Percentiles rank a stretch among this genome's conserved stretches.
Conservation (phyloP, 2,797 vertebrate species). For the Hozukius guyotensis region DNA sequence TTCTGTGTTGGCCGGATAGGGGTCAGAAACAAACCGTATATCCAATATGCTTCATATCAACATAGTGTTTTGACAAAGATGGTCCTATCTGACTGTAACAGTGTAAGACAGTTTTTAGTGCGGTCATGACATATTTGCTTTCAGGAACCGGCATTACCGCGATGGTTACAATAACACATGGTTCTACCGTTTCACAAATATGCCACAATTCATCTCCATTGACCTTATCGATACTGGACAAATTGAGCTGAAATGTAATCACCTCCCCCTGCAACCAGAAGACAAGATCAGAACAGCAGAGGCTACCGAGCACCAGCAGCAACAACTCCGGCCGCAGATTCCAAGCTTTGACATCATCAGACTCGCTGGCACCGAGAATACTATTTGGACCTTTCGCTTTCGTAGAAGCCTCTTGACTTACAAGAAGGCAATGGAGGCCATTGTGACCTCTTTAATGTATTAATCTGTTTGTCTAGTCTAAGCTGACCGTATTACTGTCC, state of each 20-base stretch:
- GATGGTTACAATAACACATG: conserved; percentile 28
- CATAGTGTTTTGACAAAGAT: conserved; percentile 41
- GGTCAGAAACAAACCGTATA: not conserved
- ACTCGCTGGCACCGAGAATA: conserved; percentile 74
- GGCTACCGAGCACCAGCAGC: conserved; percentile 54
- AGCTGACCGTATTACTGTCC: conserved; percentile 81
- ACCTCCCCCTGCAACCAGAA: conserved; percentile 36
- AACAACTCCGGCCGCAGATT: conserved; percentile 60
- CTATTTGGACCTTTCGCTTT: conserved; percentile 67
- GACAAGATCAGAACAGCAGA: conserved; percentile 47
- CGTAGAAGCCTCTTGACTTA: conserved; percentile 73
- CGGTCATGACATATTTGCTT: conserved; percentile 30
- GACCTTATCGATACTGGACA: conserved; percentile 62
- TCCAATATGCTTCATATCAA: conserved; percentile 18
- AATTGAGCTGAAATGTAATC: conserved; percentile 71
- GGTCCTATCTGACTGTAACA: conserved; percentile 20
- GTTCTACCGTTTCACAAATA: conserved; percentile 50
- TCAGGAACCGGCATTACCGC: conserved; percentile 30
- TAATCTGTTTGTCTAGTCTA: conserved; percentile 80
- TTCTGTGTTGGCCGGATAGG: conserved; percentile 9
- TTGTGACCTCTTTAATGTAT: conserved; percentile 78
- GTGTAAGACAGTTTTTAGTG: conserved; percentile 22
- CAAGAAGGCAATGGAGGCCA: conserved; percentile 72
- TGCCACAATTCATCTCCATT: conserved; percentile 55
- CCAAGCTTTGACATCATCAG: conserved; percentile 72